phyloP scores from a whole-genome alignment of 2,797 vertebrate species.

The Pangasius krempfi region DNA sequence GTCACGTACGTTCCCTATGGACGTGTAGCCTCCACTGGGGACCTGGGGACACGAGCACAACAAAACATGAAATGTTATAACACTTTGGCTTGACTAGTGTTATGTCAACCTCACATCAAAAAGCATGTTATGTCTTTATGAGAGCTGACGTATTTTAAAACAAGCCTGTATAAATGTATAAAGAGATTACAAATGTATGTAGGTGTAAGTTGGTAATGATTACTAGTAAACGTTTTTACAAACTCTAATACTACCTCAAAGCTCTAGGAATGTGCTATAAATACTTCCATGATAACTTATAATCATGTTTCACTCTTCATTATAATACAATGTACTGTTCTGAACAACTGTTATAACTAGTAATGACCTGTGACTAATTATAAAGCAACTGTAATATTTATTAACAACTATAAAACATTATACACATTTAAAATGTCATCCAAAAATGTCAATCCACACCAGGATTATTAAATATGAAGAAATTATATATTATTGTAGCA shows the following conservation, averaged over 20 bases:
- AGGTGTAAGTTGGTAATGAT: neutral
- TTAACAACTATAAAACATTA: neutral
- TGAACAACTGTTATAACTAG: neutral
- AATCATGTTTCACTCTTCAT: neutral
- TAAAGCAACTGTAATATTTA: neutral
- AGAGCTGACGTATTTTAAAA: neutral
- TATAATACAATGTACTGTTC: neutral
- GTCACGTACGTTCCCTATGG: constrained; percentile 91
- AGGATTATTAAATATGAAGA: neutral
- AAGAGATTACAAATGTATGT: neutral
- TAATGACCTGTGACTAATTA: neutral
- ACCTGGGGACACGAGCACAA: constrained; percentile 72
- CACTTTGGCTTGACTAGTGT: neutral
- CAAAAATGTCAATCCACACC: neutral
- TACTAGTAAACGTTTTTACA: neutral
- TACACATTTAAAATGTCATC: neutral
- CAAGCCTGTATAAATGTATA: neutral
- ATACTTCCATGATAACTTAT: neutral
- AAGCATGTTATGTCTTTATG: neutral
- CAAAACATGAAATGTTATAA: no score
- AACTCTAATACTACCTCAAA: neutral
- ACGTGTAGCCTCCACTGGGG: constrained; percentile 88
- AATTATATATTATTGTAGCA: neutral
- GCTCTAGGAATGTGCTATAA: neutral
- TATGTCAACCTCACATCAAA: neutral